These are phyloP conservation scores for Holothuria glaberrima DNA, from an alignment of 35 echinoderm and acorn worm genomes.

Conservation along the genomic window DNA sequence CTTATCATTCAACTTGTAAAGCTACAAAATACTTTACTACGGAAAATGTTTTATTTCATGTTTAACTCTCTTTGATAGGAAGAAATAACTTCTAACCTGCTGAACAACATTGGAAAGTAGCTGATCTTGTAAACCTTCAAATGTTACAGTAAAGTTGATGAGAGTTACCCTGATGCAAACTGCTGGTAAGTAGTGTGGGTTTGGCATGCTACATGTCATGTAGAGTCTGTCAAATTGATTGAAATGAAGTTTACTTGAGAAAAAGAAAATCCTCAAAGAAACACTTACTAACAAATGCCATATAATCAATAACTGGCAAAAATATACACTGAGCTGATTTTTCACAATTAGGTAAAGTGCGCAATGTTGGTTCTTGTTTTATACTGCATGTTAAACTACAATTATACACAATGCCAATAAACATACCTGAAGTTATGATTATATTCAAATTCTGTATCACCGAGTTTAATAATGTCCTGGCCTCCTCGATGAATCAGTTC, in stretches of 20 bases:
- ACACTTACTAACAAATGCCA: not conserved
- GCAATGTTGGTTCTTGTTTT: not conserved
- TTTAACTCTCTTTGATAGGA: too few species aligned
- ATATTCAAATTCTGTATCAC: slow-evolving; percentile 92
- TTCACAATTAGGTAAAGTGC: not conserved
- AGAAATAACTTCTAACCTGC: slow-evolving; percentile 63
- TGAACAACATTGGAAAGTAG: slow-evolving; percentile 95
- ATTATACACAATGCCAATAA: too few species aligned
- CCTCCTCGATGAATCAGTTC: slow-evolving; percentile 78
- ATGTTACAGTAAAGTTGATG: slow-evolving; percentile 99
- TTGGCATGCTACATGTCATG: slow-evolving; percentile 94
- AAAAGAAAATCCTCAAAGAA: too few species aligned
- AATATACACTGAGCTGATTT: not conserved
- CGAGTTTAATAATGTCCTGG: slow-evolving; percentile 94
- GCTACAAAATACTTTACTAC: too few species aligned
- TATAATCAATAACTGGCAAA: not conserved
- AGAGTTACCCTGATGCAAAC: slow-evolving; percentile 95
- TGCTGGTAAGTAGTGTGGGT: slow-evolving; percentile 97
- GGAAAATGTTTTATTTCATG: too few species aligned
- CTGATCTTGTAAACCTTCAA: slow-evolving; percentile 98
- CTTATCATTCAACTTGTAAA: too few species aligned
- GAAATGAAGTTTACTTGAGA: not conserved
- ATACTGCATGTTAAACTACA: too few species aligned
- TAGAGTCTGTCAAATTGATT: slow-evolving; percentile 69
- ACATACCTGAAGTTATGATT: slow-evolving; percentile 94